Conservation (phyloP, 2,113 vertebrate species). For the Buteo buteo region DNA sequence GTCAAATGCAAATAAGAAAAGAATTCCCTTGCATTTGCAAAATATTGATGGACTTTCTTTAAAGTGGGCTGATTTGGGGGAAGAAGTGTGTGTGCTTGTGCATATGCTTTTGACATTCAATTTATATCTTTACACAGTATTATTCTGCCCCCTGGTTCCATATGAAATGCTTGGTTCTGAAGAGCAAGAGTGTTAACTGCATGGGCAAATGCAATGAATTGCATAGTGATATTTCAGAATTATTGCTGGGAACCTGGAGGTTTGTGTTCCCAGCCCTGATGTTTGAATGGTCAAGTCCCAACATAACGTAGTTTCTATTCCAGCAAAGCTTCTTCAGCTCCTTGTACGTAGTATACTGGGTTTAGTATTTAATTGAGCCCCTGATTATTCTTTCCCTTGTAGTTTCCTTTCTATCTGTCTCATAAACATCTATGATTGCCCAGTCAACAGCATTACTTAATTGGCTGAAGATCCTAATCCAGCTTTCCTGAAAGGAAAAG, state of each 20-base stretch:
- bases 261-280: neutral
- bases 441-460: conserved; percentile 45
- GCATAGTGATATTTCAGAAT: neutral
- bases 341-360: neutral
- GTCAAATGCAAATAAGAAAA: neutral
- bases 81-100: neutral
- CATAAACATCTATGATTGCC: conserved; percentile 27
- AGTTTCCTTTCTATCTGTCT: conserved; percentile 10
- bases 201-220: neutral
- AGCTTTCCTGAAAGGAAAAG: conserved; percentile 39
- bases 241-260: neutral
- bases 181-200: neutral
- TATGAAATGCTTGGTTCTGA: neutral
- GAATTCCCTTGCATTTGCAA: neutral
- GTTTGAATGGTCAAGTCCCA: neutral
- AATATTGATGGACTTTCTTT: neutral
- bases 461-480: conserved; percentile 54
- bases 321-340: neutral
- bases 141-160: neutral
- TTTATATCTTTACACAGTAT: neutral
- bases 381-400: neutral
- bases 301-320: neutral
- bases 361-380: neutral
- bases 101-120: neutral
- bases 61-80: neutral